Base-by-base conservation (phyloP, 2,888 invertebrate species). In the Cremastobaeus sp. region DNA sequence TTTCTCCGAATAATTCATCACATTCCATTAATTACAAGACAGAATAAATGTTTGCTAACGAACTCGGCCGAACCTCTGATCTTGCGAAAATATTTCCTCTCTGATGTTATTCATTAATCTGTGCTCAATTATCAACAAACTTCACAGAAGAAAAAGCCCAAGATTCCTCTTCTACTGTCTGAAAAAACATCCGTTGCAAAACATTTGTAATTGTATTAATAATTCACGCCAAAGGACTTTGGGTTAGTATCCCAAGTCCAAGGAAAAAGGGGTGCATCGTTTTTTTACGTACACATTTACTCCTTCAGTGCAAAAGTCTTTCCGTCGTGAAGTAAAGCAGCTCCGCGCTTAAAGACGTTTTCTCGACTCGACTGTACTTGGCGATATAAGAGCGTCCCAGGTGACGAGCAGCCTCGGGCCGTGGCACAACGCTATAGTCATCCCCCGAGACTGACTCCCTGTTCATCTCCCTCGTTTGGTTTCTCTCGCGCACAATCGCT, bases 371-470 rank as follows among this genome's bases (percentile, higher is more conserved):
- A 85, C 84, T 84, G 84, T 85, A 85, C 85, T 83, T 78, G 81
- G 80, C 85, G 84, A 85, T 85, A 85, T 84, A 85, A 85, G 85
- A 83, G 80, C 83, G 85, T 85, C 85, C 85, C 85, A 85, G 83
- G 85, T 85, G 85, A 85, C 85, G 84, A 84, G 85, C 83, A 82
- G 85, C 85, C 84, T 85, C 84, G 83, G 82, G 85, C 83, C 85
- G 79, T 83, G 84, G 81, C 85, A 81, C 82, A 79, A 84, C 83
- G 81, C 83, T 84, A 84, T 84, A 64, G 52, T 83, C 79, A 81
- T 81, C 85, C 83, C 85, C 32, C 77, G 85, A 82, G 85, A 84
- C 79, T 82, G 78, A 80, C 83, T 81, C 79, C 79, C 71, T 76
- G 77, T 79, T 77, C 76, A 74, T 48, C 69, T 65, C 55, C 65